Evolutionary conservation across 1,140 invertebrate species (phyloP), one percentile per base, ranked within the genome.

Genomic region (Drosophila subobscura): DNA sequence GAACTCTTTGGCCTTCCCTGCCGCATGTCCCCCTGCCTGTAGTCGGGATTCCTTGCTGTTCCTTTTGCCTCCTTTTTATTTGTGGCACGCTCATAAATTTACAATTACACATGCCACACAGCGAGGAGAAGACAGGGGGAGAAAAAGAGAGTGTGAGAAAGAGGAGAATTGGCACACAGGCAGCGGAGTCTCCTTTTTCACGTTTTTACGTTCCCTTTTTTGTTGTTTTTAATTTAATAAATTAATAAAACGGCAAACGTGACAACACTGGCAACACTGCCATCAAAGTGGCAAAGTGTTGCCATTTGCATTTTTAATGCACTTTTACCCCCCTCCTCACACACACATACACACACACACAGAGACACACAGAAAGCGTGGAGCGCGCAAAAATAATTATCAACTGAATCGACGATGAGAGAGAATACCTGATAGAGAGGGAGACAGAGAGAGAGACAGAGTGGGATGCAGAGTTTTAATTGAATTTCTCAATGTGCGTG

Each of bases 271-370:
- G 72, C 79, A 67, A 72, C 78, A 56, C 67, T 49, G 61, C 64
- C 83, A 83, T 86, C 83, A 88, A 88, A 88, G 83, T 88, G 83
- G 84, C 83, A 88, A 88, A 88, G 83, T 88, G 83, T 88, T 83
- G 81, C 81, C 81, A 88, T 88, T 88, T 88, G 83, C 83, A 88
- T 88, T 88, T 88, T 88, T 88, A 88, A 88, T 88, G 71, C 74
- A 88, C 68, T 81, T 74, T 74, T 57, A 72, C 66, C 83, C 76
- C 75, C 75, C 65, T 52, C 72, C 63, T 72, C 29, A 33, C 2
- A 10, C 29, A 33, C 29, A 20, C 29, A 33, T 7, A 20, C 16
- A 20, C 16, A 1, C 16, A 20, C 16, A 20, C 16, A 20, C 16
- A 20, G 16, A 20, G 16, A 20, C 16, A 1, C 16, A 8, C 33